Conservation (phyloP, 2,888 invertebrate species). For the Drosophila helvetica region DNA sequence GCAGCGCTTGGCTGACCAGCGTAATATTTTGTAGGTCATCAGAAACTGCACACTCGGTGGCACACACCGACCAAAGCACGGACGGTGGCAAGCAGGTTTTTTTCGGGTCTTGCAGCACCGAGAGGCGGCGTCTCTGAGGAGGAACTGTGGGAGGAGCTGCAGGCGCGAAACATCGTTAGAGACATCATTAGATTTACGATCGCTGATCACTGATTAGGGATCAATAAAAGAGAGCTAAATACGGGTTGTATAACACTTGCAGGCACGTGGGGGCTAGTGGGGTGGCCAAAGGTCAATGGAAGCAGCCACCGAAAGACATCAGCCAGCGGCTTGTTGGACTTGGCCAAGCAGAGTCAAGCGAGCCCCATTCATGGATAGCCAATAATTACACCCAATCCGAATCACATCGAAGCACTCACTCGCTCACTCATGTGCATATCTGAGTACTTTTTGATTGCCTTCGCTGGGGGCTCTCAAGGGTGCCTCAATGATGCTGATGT, state of each 20-base stretch:
- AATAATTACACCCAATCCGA: conserved; percentile 26
- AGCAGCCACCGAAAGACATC: conserved; percentile 52
- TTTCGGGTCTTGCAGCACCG: not conserved
- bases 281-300: conserved; percentile 57
- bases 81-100: conserved; percentile 6
- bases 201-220: conserved; percentile 5
- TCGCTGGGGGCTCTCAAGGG: conserved; percentile 55
- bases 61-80: not conserved
- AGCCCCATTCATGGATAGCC: conserved; percentile 10
- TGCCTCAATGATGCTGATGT: conserved; percentile 39
- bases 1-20: conserved; percentile 82
- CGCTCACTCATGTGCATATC: not conserved
- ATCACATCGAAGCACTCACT: conserved; percentile 25
- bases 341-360: conserved; percentile 19
- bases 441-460: conserved; percentile 57
- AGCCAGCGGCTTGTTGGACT: conserved; percentile 46
- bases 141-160: conserved; percentile 11
- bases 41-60: conserved; percentile 23
- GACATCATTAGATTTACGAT: conserved; percentile 6
- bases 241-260: conserved; percentile 31
- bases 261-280: conserved; percentile 19
- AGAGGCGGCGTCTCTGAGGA: not conserved
- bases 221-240: conserved; percentile 23
- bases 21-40: conserved; percentile 62
- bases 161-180: conserved; percentile 6